phyloP scores from a whole-genome alignment of 2,888 invertebrate genomes.

The Periphyllus acericola region DNA sequence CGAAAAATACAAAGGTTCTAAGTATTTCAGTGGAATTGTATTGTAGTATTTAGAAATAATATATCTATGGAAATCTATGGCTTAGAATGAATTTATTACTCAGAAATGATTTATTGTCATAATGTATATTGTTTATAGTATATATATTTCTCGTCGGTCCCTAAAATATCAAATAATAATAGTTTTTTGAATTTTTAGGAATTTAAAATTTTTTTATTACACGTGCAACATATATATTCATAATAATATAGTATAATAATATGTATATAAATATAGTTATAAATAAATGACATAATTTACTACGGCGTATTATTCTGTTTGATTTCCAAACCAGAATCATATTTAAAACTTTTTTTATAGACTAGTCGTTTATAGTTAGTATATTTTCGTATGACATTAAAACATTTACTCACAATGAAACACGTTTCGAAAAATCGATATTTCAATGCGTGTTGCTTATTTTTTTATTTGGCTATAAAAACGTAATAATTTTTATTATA shows the following conservation, averaged over 20 bases:
- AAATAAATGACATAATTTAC: constrained; percentile 44
- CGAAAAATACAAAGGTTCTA: no score
- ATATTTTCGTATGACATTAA: constrained; percentile 12
- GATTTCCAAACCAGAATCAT: constrained; percentile 47
- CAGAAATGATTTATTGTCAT: neutral
- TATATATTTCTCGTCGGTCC: neutral
- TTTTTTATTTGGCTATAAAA: constrained; percentile 58
- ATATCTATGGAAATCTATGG: no score
- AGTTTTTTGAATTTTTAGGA: constrained; percentile 17
- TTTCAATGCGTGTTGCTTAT: constrained; percentile 41
- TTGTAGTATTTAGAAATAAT: no score
- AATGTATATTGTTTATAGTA: neutral
- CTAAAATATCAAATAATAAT: neutral
- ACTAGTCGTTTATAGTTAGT: constrained; percentile 49
- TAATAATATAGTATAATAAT: constrained; percentile 1
- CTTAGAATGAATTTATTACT: no score
- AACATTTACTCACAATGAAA: constrained; percentile 45
- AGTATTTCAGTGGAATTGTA: no score
- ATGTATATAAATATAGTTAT: neutral
- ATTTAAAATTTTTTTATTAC: constrained; percentile 32
- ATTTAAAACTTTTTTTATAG: constrained; percentile 53
- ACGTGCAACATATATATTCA: neutral
- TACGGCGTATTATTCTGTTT: constrained; percentile 15
- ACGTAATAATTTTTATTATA: constrained; percentile 34
- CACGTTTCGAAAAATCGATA: constrained; percentile 55